These are phyloP conservation scores for Ctenosaura bakeri DNA, from an alignment of 2,797 vertebrate species.

Conservation along the genomic window DNA sequence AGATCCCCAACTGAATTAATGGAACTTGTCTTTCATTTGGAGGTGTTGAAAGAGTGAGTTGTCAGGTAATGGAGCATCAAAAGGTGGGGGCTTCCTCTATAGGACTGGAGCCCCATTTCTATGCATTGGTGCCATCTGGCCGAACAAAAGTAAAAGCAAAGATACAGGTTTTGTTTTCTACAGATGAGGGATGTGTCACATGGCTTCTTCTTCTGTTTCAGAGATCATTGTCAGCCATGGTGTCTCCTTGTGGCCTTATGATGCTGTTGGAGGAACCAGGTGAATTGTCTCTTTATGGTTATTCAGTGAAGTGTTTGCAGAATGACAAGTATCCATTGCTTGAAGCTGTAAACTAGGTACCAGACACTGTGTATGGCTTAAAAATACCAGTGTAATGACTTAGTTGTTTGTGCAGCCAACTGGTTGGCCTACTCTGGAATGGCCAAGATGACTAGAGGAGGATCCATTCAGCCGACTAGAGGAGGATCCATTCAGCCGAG, in stretches of 20 bases:
- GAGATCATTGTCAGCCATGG: not conserved
- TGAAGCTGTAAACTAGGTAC: not conserved
- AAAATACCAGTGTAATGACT: not conserved
- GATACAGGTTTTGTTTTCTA: not conserved
- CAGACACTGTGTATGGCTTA: not conserved
- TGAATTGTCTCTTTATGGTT: constrained; percentile 32
- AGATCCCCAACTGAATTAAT: too few relatives aligned
- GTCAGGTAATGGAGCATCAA: too few relatives aligned
- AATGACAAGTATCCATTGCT: too few relatives aligned
- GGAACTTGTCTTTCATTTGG: too few relatives aligned
- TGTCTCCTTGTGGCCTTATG: constrained; percentile 51
- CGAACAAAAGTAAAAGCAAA: not conserved
- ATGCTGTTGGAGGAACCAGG: constrained; percentile 38
- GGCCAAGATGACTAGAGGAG: not conserved
- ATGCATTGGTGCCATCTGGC: too few relatives aligned
- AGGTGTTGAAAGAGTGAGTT: too few relatives aligned
- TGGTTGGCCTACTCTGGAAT: not conserved
- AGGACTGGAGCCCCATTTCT: not conserved
- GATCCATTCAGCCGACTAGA: not conserved
- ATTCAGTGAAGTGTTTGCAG: not conserved
- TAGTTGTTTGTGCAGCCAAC: not conserved
- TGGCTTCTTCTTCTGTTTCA: too few relatives aligned
- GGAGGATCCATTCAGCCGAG: not conserved
- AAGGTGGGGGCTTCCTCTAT: not conserved
- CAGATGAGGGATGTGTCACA: not conserved